Conservation (phyloP, 2,888 invertebrate genomes). For the Thumatha senex region DNA sequence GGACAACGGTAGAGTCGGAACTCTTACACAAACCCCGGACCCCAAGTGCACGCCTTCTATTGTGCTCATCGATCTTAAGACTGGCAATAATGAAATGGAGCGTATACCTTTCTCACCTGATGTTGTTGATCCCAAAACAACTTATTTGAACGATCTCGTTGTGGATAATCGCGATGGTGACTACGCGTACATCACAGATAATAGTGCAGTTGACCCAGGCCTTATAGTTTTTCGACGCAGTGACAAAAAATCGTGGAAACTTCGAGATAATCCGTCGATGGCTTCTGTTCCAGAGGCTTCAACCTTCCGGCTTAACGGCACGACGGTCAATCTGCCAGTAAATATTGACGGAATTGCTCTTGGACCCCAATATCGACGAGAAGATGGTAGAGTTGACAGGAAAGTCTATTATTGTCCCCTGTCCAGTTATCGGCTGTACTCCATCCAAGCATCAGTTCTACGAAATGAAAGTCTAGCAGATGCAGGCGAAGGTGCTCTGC, state of each 20-base stretch:
- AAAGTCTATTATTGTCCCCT: slow-evolving; percentile 87
- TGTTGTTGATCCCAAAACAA: slow-evolving; percentile 82
- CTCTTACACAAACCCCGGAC: slow-evolving; percentile 79
- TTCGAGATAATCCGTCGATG: slow-evolving; percentile 86
- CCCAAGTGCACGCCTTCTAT: slow-evolving; percentile 87
- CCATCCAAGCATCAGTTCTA: slow-evolving; percentile 85
- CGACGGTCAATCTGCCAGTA: slow-evolving; percentile 81
- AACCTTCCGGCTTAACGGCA: slow-evolving; percentile 84
- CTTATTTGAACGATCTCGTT: slow-evolving; percentile 88
- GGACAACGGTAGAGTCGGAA: slow-evolving; percentile 87
- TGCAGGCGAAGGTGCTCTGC: slow-evolving; percentile 57
- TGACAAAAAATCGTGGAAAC: slow-evolving; percentile 87
- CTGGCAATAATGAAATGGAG: slow-evolving; percentile 79
- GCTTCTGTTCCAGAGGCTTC: slow-evolving; percentile 82
- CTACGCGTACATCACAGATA: slow-evolving; percentile 89
- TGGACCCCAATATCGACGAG: slow-evolving; percentile 81
- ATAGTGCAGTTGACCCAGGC: slow-evolving; percentile 86
- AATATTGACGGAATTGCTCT: slow-evolving; percentile 89
- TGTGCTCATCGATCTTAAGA: slow-evolving; percentile 86
- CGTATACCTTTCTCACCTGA: slow-evolving; percentile 85
- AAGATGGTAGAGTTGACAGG: slow-evolving; percentile 62
- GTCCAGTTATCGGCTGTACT: slow-evolving; percentile 86
- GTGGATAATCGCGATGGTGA: slow-evolving; percentile 87
- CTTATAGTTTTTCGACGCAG: slow-evolving; percentile 87
- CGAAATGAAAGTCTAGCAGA: slow-evolving; percentile 77